phyloP scores from a whole-genome alignment of 2,797 vertebrate species.

The Lacerta agilis region DNA sequence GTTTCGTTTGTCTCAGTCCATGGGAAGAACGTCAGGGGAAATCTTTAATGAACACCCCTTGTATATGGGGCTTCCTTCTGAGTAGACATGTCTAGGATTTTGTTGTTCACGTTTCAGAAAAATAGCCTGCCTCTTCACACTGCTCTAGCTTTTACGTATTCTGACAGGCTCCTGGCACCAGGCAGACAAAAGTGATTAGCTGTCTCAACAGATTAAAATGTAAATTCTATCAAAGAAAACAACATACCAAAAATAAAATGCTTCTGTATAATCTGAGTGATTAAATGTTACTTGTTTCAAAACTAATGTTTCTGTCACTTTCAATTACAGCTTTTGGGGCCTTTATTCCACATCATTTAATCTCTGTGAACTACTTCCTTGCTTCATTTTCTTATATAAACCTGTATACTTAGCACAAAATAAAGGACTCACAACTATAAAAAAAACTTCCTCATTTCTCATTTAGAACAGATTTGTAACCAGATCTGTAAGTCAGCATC shows the following conservation, averaged over 20 bases:
- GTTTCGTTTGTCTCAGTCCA: no score
- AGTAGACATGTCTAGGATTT: no score
- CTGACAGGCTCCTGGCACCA: constrained; percentile 70
- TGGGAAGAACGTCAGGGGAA: no score
- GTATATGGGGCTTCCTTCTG: no score
- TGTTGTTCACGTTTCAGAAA: constrained; percentile 42
- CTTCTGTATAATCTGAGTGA: constrained; percentile 76
- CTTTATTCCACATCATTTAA: constrained; percentile 79
- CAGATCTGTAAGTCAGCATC: constrained; percentile 28
- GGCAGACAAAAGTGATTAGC: constrained; percentile 72
- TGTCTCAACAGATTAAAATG: constrained; percentile 76
- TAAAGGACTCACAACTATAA: constrained; percentile 47
- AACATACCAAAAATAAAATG: constrained; percentile 74
- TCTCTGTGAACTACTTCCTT: constrained; percentile 72
- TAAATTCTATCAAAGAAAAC: constrained; percentile 78
- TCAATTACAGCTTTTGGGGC: constrained; percentile 77
- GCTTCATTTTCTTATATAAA: constrained; percentile 61
- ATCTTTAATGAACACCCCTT: no score
- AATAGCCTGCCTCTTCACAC: constrained; percentile 56
- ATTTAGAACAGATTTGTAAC: constrained; percentile 49
- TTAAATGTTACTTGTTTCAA: constrained; percentile 80
- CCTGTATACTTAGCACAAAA: constrained; percentile 53
- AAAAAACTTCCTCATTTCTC: constrained; percentile 39
- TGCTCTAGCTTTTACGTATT: constrained; percentile 57
- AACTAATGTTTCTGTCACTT: constrained; percentile 80